Conservation (phyloP, 2,113 vertebrate species). For the Megaceryle torquata region DNA sequence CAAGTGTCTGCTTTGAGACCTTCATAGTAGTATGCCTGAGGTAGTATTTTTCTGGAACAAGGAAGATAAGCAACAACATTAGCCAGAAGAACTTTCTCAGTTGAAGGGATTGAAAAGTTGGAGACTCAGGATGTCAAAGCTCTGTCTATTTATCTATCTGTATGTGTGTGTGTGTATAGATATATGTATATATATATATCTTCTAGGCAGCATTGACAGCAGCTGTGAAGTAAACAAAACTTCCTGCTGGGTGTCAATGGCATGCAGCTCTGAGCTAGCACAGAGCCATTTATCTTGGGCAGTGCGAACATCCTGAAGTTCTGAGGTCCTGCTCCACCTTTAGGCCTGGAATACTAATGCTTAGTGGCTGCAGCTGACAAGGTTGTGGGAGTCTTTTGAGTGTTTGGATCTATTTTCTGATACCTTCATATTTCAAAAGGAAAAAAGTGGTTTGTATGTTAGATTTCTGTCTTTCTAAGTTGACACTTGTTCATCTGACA, state of each 20-base stretch:
- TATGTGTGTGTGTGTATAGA: rapidly evolving
- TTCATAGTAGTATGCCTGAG: not conserved
- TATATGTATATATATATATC: rapidly evolving
- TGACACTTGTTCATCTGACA: not conserved
- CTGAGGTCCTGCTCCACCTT: not conserved
- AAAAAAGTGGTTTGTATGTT: not conserved
- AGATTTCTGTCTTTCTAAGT: not conserved
- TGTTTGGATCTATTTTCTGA: not conserved
- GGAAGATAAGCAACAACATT: not conserved
- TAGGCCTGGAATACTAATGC: not conserved
- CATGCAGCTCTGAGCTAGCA: not conserved
- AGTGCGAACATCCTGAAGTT: not conserved
- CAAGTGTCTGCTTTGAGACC: not conserved
- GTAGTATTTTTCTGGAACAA: not conserved
- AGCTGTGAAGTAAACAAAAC: not conserved
- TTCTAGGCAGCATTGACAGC: not conserved
- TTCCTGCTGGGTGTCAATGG: not conserved
- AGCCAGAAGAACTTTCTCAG: not conserved
- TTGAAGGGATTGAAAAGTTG: not conserved
- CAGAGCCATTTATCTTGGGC: not conserved
- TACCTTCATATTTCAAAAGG: not conserved
- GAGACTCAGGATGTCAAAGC: not conserved
- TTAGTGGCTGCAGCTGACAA: not conserved
- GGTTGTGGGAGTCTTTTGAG: not conserved
- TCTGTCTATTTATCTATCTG: not conserved